Evolutionary conservation across 2,113 vertebrate genomes (phyloP), one percentile per base, ranked within the genome.

Genomic region (Macquaria australasica): DNA sequence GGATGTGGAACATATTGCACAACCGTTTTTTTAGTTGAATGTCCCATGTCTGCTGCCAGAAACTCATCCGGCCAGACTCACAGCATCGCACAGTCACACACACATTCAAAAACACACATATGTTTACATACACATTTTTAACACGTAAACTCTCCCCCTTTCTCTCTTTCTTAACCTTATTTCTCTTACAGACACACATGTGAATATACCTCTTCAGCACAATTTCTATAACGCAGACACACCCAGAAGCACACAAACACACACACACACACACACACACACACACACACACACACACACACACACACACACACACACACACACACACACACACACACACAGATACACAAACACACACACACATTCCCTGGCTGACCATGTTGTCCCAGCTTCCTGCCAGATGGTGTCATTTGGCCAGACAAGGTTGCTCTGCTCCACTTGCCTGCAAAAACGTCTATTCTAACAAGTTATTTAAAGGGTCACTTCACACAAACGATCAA

Each of bases 321-420:
- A 60, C 45, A 71, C 39, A 73, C 45, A 6, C 18, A 55, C 20
- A 60, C 28, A 37, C 53, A 63, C 73, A 43, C 63, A 59, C 6
- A 64, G 59, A 45, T 39, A 69, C 53, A 45, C 60, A 73, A 34
- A 59, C 64, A 63, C 66, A 75, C 68, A 60, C 45, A 71, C 39
- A 73, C 45, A 6, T 9, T 79, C 69, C 59, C 77, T 80, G 58
- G 80, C 80, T 88, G 72, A 79, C 83, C 74, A 82, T 81, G 85
- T 60, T 87, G 89, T 86, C 88, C 81, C 85, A 80, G 81, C 73
- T 81, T 89, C 89, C 89, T 87, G 83, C 83, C 92, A 94, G 91
- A 94, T 91, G 90, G 88, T 91, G 90, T 92, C 87, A 89, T 91
- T 89, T 92, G 88, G 87, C 87, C 83, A 70, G 82, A 86, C 85